Conservation (phyloP, 1,140 invertebrate species). For the Zaprionus capensis region DNA sequence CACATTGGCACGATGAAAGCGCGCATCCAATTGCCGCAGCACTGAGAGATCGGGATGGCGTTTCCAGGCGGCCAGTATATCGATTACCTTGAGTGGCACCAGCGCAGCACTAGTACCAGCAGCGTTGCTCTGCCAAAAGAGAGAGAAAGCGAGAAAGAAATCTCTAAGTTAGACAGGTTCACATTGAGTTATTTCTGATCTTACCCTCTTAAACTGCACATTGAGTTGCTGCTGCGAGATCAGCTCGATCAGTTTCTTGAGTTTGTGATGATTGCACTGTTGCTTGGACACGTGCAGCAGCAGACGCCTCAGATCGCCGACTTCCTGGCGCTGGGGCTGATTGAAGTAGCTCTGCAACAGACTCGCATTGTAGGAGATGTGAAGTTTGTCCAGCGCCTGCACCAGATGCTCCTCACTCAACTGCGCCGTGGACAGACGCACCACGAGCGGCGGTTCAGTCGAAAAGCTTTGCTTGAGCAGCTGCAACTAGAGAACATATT, state of each 20-base stretch:
- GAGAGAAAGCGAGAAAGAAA: not conserved
- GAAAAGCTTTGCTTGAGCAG: constrained; percentile 69
- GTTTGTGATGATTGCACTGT: constrained; percentile 71
- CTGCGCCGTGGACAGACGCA: constrained; percentile 63
- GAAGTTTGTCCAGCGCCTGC: constrained; percentile 77
- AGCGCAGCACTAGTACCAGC: constrained; percentile 33
- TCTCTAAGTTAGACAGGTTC: not conserved
- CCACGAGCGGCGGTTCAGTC: constrained; percentile 59
- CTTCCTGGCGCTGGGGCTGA: not conserved
- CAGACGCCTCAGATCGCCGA: constrained; percentile 65
- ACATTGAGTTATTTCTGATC: not conserved
- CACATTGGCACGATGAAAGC: constrained; percentile 73
- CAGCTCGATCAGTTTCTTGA: constrained; percentile 72
- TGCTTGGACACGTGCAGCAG: constrained; percentile 72
- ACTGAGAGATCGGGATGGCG: constrained; percentile 69
- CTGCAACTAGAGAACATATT: constrained; percentile 18
- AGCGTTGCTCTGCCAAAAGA: constrained; percentile 36
- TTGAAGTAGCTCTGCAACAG: constrained; percentile 66
- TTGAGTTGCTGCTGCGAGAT: constrained; percentile 62
- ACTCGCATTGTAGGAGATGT: constrained; percentile 69
- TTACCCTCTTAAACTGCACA: constrained; percentile 72
- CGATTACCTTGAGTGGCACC: constrained; percentile 65
- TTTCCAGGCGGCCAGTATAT: constrained; percentile 68
- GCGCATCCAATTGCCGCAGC: constrained; percentile 66
- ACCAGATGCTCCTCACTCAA: constrained; percentile 69